phyloP scores from a whole-genome alignment of 2,113 vertebrate genomes.

The Oxygymnocypris stewartii region DNA sequence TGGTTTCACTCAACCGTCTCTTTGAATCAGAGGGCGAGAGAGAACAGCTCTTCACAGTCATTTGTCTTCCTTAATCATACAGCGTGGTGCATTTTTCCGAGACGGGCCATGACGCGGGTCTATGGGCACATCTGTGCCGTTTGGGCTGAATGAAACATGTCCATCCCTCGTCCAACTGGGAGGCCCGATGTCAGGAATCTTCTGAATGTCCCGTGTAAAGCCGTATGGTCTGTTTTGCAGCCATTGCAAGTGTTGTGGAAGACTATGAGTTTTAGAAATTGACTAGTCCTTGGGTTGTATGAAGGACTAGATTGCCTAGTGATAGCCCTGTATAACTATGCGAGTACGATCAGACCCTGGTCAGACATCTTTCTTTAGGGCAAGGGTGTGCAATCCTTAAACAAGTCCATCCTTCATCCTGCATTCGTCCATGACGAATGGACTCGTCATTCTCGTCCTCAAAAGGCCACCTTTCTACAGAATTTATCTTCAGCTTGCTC shows the following conservation, averaged over 20 bases:
- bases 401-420: too few relatives aligned
- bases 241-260: not conserved
- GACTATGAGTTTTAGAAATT: not conserved
- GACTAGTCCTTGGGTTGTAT: not conserved
- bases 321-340: not conserved
- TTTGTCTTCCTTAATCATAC: conserved; percentile 60
- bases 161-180: conserved; percentile 44
- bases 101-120: conserved; percentile 25
- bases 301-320: not conserved
- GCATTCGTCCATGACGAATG: too few relatives aligned
- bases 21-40: conserved; percentile 55
- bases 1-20: conserved; percentile 60
- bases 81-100: conserved; percentile 34
- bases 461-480: not conserved
- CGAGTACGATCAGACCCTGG: not conserved
- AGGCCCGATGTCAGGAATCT: not conserved
- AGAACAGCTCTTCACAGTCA: conserved; percentile 54
- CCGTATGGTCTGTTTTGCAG: not conserved
- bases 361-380: too few relatives aligned
- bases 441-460: too few relatives aligned
- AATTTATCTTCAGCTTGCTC: not conserved
- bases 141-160: conserved; percentile 44
- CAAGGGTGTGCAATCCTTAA: too few relatives aligned
- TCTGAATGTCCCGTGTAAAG: not conserved
- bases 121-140: conserved; percentile 40